Conservation (phyloP, 2,888 invertebrate species). For the Microctonus hyperodae region DNA sequence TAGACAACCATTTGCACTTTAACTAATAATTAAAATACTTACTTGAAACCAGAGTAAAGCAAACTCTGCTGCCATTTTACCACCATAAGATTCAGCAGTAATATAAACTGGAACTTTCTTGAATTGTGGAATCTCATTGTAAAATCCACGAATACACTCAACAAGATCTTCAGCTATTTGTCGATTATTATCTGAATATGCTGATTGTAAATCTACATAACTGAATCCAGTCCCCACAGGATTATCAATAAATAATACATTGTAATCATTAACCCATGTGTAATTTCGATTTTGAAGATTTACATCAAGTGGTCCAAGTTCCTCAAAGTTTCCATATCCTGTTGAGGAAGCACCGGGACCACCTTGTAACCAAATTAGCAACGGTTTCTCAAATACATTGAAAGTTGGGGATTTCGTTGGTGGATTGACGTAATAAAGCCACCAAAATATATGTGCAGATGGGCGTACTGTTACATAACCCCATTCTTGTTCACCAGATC, state of each 20-base stretch:
- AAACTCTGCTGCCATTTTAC: slow-evolving; percentile 91
- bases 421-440: slow-evolving; percentile 72
- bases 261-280: slow-evolving; percentile 83
- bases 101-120: slow-evolving; percentile 80
- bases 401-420: slow-evolving; percentile 69
- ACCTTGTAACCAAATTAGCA: slow-evolving; percentile 90
- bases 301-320: slow-evolving; percentile 76
- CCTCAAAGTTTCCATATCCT: slow-evolving; percentile 87
- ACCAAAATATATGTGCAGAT: slow-evolving; percentile 86
- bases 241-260: slow-evolving; percentile 87
- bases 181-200: slow-evolving; percentile 67
- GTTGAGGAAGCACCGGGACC: slow-evolving; percentile 85
- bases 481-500: slow-evolving; percentile 75
- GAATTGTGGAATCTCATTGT: slow-evolving; percentile 73
- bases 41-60: slow-evolving; percentile 59
- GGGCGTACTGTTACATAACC: slow-evolving; percentile 76
- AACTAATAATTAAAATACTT: too few species aligned
- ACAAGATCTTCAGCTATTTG: slow-evolving; percentile 81
- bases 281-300: slow-evolving; percentile 73
- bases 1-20: too few species aligned
- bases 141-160: slow-evolving; percentile 74
- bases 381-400: slow-evolving; percentile 71
- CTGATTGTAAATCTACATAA: slow-evolving; percentile 70
- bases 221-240: slow-evolving; percentile 91
- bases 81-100: slow-evolving; percentile 90